Base-by-base conservation (phyloP, 2,113 vertebrate species). In the Hydropotes inermis region DNA sequence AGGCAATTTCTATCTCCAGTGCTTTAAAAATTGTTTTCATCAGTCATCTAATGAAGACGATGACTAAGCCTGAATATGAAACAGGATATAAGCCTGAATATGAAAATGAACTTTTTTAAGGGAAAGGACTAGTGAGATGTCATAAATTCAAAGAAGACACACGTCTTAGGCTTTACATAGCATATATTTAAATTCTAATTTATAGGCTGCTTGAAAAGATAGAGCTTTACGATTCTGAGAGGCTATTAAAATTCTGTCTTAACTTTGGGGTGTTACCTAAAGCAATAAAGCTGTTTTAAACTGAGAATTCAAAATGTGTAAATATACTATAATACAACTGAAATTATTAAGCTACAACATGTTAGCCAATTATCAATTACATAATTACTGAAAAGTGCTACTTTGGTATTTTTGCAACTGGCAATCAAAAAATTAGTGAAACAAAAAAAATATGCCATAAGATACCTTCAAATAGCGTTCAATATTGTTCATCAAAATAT, bases 401-500 rank as follows among this genome's bases (percentile, higher is more conserved):
- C 25, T 95, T 70, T 54, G 33, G 55, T 0, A 19, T 23, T 95
- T 93, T 97, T 97, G 74, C 92, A 97, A 82, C 1, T 64, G 5
- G 27, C 52, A 95, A 64, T 52, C 74, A 96, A 52, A 16, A 95
- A 84, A 97, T 57, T 50, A 86, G 0, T 39, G 43, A 96, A 97
- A 95, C 33, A 97, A 36, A 45, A 45, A 94, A 96, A 94, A 6
- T 70, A 67, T 11, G 85, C 17, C 79, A 60, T 64, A 97, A 95
- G 45, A 36, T 99, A 99, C 99, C 99, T 99, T 99, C 76, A 99
- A 98, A 94, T 99, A 99, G 96, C 98, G 99, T 74, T 99, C 99
- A 93, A 99, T 99, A 98, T 99, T 99, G 98, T 98, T 99, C 99
- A 99, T 99, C 97, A 99, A 99, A 96, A 99, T 99, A 98, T 99